Conservation (phyloP, 2,888 invertebrate genomes). For the Ischnura elegans region DNA sequence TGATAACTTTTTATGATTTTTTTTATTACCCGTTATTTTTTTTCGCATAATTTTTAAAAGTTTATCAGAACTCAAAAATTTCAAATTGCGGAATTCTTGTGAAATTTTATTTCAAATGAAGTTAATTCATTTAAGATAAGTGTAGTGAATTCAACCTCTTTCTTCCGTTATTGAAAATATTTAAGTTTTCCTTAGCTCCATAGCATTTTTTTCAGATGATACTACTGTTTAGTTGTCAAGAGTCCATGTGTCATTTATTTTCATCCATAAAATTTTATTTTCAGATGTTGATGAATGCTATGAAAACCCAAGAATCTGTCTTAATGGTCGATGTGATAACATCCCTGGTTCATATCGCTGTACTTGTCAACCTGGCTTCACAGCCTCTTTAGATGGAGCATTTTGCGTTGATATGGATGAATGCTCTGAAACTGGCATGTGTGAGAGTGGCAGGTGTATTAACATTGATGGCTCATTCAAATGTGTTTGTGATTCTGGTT, state of each 20-base stretch:
- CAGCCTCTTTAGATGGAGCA: constrained; percentile 85
- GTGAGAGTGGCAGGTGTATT: constrained; percentile 83
- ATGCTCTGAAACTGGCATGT: constrained; percentile 79
- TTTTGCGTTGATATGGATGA: constrained; percentile 84
- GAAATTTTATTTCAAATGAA: no score
- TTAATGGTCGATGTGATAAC: constrained; percentile 90
- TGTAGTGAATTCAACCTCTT: no score
- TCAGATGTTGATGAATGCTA: constrained; percentile 84
- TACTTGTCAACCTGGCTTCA: constrained; percentile 88
- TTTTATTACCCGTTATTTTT: no score
- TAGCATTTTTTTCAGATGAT: no score
- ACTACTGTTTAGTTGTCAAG: no score
- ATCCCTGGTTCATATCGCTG: constrained; percentile 90
- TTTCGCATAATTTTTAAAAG: no score
- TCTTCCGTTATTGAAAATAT: no score
- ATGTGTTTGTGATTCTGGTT: constrained; percentile 85
- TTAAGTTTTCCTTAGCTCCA: no score
- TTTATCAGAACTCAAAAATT: no score
- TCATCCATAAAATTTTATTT: constrained; percentile 68
- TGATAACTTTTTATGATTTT: no score
- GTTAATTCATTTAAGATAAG: no score
- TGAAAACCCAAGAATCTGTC: constrained; percentile 87
- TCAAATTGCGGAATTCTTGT: no score
- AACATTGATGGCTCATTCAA: constrained; percentile 86
- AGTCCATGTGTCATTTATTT: background rate